These are phyloP conservation scores for Helicoverpa armigera DNA, from an alignment of 1,140 invertebrate genomes.

Conservation along the genomic window DNA sequence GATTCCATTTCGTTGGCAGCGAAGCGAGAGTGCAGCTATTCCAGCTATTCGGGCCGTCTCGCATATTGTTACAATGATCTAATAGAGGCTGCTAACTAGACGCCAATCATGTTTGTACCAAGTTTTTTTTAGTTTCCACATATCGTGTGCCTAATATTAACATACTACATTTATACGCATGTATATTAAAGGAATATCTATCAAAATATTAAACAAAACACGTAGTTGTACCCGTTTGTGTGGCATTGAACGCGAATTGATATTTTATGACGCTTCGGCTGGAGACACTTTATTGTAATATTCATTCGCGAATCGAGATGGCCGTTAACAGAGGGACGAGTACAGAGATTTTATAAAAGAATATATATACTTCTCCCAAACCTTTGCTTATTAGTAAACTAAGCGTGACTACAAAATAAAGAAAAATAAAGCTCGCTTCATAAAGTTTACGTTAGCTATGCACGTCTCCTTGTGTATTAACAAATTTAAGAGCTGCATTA, in stretches of 20 bases:
- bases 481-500: conserved; percentile 21
- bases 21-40: conserved; percentile 73
- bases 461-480: conserved; percentile 24
- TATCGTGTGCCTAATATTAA: not conserved
- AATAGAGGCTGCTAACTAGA: conserved; percentile 57
- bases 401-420: not conserved
- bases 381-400: not conserved
- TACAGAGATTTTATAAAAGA: conserved; percentile 1
- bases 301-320: conserved; percentile 14
- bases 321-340: not conserved
- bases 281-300: conserved; percentile 27
- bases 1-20: conserved; percentile 80
- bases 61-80: conserved; percentile 70
- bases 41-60: conserved; percentile 68
- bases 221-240: not conserved
- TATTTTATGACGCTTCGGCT: conserved; percentile 35
- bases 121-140: conserved; percentile 20
- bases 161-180: not conserved
- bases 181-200: conserved; percentile 29
- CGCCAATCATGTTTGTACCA: conserved; percentile 34
- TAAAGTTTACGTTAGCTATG: conserved; percentile 15
- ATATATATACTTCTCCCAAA: not conserved
- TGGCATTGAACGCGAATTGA: conserved; percentile 45
- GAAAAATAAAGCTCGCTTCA: not conserved
- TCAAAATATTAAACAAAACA: conserved; percentile 10